These are phyloP conservation scores for Hypolimnas misippus DNA, from an alignment of 2,888 invertebrate genomes.

Conservation along the genomic window DNA sequence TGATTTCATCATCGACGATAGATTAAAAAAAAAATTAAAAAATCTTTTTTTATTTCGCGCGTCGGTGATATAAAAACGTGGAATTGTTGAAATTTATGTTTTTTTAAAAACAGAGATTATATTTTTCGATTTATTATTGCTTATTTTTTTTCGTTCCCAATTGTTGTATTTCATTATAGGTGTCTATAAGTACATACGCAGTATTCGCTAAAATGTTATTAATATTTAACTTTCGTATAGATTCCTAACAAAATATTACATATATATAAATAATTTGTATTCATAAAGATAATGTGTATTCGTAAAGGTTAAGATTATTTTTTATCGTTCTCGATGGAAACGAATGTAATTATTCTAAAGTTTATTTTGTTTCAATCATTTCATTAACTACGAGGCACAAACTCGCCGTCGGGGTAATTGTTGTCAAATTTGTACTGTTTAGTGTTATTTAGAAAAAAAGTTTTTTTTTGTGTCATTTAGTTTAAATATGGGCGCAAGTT, in stretches of 20 bases:
- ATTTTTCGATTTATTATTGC: conserved; percentile 79
- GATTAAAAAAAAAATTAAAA: too few species aligned
- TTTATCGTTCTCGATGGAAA: neutral
- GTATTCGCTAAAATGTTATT: conserved; percentile 49
- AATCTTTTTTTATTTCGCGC: conserved; percentile 28
- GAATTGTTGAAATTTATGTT: conserved; percentile 77
- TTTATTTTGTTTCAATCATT: conserved; percentile 17
- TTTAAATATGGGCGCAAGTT: conserved; percentile 30
- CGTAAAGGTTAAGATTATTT: conserved; percentile 11
- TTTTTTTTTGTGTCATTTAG: conserved; percentile 12
- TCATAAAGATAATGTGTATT: conserved; percentile 17
- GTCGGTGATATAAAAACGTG: conserved; percentile 55
- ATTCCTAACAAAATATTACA: conserved; percentile 5
- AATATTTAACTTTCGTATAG: conserved; percentile 41
- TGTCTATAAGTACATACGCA: conserved; percentile 51
- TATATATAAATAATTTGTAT: conserved; percentile 22
- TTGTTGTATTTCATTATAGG: conserved; percentile 68
- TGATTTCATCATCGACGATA: conserved; percentile 24
- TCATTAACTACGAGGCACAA: conserved; percentile 24
- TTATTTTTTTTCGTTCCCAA: conserved; percentile 62
- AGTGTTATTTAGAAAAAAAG: conserved; percentile 6
- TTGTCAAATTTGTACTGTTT: conserved; percentile 17
- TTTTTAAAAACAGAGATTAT: conserved; percentile 74
- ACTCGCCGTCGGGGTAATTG: conserved; percentile 17
- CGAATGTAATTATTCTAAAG: conserved; percentile 22